A percentile compares a stretch with the other conserved stretches of the same genome.
These are phyloP conservation scores for Nephila pilipes DNA, from an alignment of 1,140 invertebrate genomes.

Conservation along the genomic window DNA sequence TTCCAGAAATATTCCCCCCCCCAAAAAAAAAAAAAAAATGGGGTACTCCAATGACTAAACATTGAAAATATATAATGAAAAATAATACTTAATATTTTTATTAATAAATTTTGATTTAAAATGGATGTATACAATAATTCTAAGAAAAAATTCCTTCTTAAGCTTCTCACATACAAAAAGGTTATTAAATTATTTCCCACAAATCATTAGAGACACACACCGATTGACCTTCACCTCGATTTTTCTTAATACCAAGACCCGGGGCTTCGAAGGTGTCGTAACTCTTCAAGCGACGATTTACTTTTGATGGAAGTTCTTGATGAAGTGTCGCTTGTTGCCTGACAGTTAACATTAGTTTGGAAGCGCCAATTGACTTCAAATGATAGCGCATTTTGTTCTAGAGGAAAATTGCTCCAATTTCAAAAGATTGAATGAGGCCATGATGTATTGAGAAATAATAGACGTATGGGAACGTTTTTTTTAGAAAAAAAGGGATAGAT, in stretches of 20 bases:
- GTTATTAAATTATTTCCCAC: not conserved
- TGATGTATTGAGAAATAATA: not conserved
- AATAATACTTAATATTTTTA: too few relatives aligned
- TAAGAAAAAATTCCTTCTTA: too few relatives aligned
- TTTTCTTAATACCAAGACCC: not conserved
- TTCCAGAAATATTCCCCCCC: too few relatives aligned
- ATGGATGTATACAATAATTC: too few relatives aligned
- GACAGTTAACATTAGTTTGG: not conserved
- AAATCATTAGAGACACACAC: not conserved
- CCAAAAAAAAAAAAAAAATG: too few relatives aligned
- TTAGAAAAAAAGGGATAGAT: too few relatives aligned
- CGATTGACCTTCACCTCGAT: not conserved
- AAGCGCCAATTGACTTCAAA: not conserved
- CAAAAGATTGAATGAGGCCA: not conserved
- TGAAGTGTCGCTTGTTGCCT: not conserved
- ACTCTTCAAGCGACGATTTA: not conserved
- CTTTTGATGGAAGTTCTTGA: not conserved
- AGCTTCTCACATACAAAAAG: too few relatives aligned
- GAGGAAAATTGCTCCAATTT: not conserved
- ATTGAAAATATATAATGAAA: too few relatives aligned
- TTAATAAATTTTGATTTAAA: too few relatives aligned
- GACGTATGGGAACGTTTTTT: not conserved
- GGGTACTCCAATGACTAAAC: too few relatives aligned
- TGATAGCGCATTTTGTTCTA: not conserved
- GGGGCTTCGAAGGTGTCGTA: not conserved